Conservation (phyloP, 2,113 vertebrate genomes). For the Riparia riparia region DNA sequence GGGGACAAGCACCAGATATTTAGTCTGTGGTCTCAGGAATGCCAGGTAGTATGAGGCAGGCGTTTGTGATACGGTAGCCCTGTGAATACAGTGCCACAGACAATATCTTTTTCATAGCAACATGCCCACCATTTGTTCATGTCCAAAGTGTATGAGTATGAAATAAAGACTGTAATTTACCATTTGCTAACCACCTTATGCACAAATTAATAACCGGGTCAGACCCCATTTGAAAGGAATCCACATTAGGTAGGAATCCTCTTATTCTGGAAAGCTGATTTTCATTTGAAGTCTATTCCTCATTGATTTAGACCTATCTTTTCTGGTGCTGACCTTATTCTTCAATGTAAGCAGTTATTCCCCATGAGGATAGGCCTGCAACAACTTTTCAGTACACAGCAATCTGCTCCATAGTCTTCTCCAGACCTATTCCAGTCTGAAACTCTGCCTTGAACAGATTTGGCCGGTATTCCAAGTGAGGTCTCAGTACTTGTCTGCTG, state of each 20-base stretch:
- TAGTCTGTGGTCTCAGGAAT: neutral
- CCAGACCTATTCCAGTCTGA: neutral
- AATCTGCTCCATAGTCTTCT: neutral
- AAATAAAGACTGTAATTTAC: neutral
- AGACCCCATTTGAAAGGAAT: neutral
- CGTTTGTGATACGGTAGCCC: neutral
- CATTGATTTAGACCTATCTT: neutral
- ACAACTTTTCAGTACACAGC: neutral
- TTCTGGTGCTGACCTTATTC: neutral
- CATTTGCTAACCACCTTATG: neutral
- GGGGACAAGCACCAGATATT: neutral
- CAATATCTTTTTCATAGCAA: neutral
- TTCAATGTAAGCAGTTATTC: neutral
- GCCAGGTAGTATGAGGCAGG: neutral
- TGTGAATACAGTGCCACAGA: neutral
- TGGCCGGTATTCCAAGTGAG: neutral
- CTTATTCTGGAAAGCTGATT: neutral
- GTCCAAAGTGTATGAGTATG: neutral
- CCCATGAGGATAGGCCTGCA: neutral
- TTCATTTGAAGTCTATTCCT: neutral
- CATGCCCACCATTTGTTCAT: neutral
- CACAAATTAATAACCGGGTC: neutral
- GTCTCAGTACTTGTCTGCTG: neutral
- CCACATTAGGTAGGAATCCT: neutral
- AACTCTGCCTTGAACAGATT: neutral